Evolutionary conservation across 2,888 invertebrate genomes (phyloP), one percentile per base, ranked within the genome.

Genomic region (Parnassius orleans): DNA sequence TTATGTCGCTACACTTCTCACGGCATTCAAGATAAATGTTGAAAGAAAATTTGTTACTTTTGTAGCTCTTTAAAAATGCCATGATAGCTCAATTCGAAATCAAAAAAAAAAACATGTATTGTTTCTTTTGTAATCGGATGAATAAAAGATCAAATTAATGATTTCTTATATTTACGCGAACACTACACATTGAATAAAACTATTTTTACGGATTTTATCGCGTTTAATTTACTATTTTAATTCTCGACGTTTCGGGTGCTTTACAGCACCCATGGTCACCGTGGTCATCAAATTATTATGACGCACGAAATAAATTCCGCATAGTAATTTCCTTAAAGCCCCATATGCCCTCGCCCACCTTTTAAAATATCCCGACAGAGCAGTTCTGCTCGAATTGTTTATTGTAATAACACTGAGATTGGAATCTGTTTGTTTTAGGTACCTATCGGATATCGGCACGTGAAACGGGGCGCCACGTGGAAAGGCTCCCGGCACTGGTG

Each of bases 361-460:
- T 10, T 43, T 7, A n/a, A 42, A 43, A 43, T 14, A 11, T 14
- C 15, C 52, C 14, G 24, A 19, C 1, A 24, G 53, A 33, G 51
- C 52, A 33, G 43, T 56, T 53, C 10, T n/a, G 14, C 53, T 24
- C 43, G 33, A n/a, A 9, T 53, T 57, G 53, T 57, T 61, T 56
- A 52, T 53, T 48, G 10, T 19, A 44, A 50, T 14, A 53, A 14
- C 24, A 57, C 14, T 48, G 56, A 41, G 48, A 15, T 54, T 55
- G 53, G 11, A 43, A 51, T 53, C 50, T 57, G 53, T 56, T 53
- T 56, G 53, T 53, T 48, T 24, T 75, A 92, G 97, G 73, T 99
- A 98, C 90, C 92, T 99, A 77, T 98, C 98, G 63, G 99, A 99
- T 99, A 97, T 87, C 94, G 98, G 52, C 99, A 99, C 87, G 99